Percentiles rank a stretch among this genome's conserved stretches.
Conservation (phyloP, 2,888 invertebrate genomes). For the Spialia ferax region DNA sequence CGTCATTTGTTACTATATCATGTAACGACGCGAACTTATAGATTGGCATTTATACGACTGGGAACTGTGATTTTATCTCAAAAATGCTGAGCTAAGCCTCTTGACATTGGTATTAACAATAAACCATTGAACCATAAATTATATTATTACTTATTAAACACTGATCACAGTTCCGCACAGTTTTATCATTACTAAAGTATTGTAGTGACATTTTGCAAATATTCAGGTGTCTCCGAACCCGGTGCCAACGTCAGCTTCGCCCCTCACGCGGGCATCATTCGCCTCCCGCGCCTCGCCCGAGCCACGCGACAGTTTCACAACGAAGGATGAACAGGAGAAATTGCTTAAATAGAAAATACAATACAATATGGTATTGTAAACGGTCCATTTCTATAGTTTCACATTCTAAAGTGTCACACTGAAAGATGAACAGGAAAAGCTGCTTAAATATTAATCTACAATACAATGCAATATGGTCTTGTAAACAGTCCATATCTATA, state of each 20-base stretch:
- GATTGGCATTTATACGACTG: too few species aligned
- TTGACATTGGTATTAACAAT: too few species aligned
- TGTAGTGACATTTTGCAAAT: too few species aligned
- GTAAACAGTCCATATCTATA: not conserved
- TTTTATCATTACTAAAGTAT: too few species aligned
- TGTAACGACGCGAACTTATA: too few species aligned
- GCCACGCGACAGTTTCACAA: constrained; percentile 43
- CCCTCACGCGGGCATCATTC: constrained; percentile 64
- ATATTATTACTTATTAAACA: too few species aligned
- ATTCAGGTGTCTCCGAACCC: constrained; percentile 75
- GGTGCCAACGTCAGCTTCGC: constrained; percentile 66
- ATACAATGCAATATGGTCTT: not conserved
- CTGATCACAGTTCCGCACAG: too few species aligned
- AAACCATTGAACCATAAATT: too few species aligned
- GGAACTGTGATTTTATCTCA: too few species aligned
- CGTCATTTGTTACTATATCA: too few species aligned
- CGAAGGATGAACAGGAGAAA: constrained; percentile 70
- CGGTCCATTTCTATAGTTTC: too few species aligned
- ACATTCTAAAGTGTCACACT: constrained; percentile 14
- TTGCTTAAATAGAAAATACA: constrained; percentile 51
- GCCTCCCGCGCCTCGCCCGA: constrained; percentile 60
- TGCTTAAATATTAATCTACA: constrained; percentile 49
- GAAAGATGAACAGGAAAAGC: constrained; percentile 72
- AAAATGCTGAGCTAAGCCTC: too few species aligned
- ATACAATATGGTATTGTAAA: not conserved